These are phyloP conservation scores for Labeo calbasu DNA, from an alignment of 2,797 vertebrate genomes.

Conservation along the genomic window DNA sequence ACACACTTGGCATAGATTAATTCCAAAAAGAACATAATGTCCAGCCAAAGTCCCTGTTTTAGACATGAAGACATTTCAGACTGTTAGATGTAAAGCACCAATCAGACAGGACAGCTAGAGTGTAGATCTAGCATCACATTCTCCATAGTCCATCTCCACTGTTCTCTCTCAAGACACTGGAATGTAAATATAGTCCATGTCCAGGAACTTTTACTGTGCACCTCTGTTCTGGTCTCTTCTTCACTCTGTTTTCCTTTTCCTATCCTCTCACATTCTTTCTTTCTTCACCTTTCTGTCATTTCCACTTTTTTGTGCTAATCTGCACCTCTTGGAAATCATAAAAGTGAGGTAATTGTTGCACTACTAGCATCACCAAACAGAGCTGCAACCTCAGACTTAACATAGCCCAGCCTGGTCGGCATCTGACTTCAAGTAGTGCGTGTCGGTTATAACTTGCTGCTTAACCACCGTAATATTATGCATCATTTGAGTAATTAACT, in stretches of 20 bases:
- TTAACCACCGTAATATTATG: background rate
- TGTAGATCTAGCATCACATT: constrained; percentile 9
- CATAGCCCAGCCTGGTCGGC: background rate
- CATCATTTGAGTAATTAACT: background rate
- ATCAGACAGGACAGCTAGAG: background rate
- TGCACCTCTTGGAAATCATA: background rate
- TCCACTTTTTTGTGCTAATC: background rate
- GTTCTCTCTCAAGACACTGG: constrained; percentile 6
- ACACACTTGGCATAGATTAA: background rate
- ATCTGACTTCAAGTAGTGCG: background rate
- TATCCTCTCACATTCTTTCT: background rate
- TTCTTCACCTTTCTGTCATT: background rate
- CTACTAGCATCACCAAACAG: background rate
- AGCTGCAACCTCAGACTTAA: background rate
- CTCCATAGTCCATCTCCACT: constrained; percentile 10
- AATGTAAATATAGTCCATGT: constrained; percentile 32
- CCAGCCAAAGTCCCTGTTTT: constrained; percentile 39
- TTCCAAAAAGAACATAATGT: constrained; percentile 8
- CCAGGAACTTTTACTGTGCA: constrained; percentile 3
- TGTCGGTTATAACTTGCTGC: background rate
- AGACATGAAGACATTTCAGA: constrained; percentile 35
- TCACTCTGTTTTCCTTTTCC: background rate
- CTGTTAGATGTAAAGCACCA: constrained; percentile 27
- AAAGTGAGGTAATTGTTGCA: background rate
- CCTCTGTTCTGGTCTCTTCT: background rate